Evolutionary conservation across 2,888 invertebrate genomes (phyloP).

Genomic region (Nephrocerus scutellatus): DNA sequence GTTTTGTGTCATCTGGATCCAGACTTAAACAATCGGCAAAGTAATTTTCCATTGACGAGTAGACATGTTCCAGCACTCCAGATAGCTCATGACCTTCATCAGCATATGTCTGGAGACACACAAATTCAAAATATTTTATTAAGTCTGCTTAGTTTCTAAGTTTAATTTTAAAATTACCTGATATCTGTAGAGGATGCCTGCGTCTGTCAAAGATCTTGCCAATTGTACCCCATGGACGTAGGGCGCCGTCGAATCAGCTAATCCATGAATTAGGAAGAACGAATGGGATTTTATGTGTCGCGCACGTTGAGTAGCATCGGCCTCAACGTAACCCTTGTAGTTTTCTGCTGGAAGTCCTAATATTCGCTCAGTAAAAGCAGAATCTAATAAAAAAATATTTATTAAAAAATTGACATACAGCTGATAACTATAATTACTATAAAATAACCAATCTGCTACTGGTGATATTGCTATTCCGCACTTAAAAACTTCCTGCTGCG

Average conservation of each 20-base stretch:
- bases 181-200: slow-evolving; percentile 83
- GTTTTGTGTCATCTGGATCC: slow-evolving; percentile 68
- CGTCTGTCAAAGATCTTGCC: slow-evolving; percentile 78
- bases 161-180: slow-evolving; percentile 58
- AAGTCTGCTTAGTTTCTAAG: not conserved
- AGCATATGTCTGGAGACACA: slow-evolving; percentile 69
- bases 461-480: slow-evolving; percentile 93
- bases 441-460: slow-evolving; percentile 91
- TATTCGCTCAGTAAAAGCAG: slow-evolving; percentile 91
- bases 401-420: no score
- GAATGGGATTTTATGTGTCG: slow-evolving; percentile 81
- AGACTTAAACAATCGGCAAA: slow-evolving; percentile 83
- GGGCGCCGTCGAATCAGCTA: slow-evolving; percentile 88
- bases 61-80: slow-evolving; percentile 84
- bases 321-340: slow-evolving; percentile 84
- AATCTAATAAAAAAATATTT: slow-evolving; percentile 56
- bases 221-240: slow-evolving; percentile 88
- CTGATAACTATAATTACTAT: slow-evolving; percentile 66
- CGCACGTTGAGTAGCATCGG: slow-evolving; percentile 83
- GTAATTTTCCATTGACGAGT: slow-evolving; percentile 89
- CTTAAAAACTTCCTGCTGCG: slow-evolving; percentile 79
- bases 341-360: slow-evolving; percentile 83
- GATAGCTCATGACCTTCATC: slow-evolving; percentile 81
- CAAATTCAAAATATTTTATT: not conserved
- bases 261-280: slow-evolving; percentile 84